Evolutionary conservation across 2,797 vertebrate genomes (phyloP), one percentile per base, ranked within the genome.

Genomic region (Gobionotothen gibberifrons): DNA sequence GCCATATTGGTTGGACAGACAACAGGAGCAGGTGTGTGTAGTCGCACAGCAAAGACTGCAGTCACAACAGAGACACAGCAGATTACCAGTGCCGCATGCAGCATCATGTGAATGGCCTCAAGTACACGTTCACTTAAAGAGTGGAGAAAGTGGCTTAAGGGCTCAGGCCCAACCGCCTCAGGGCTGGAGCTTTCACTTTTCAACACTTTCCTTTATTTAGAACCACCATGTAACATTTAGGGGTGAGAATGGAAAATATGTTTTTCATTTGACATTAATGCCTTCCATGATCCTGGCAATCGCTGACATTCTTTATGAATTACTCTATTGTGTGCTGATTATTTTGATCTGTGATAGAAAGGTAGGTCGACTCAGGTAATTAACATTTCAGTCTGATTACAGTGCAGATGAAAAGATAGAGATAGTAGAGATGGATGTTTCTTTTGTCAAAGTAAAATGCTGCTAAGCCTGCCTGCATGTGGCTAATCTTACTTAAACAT

Each of bases 41-140:
- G 72, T 70, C 17, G 75, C 39, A 79, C n/a, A 68, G 19, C 21
- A 60, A 49, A 42, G 68, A 54, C 46, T 42, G 54, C 59, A 70
- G 56, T 51, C 42, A 68, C 60, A 70, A 74, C 66, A 73, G 61
- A 55, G 40, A 68, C 66, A 64, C 9, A n/a, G 52, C 4, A 3
- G 8, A 53, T 69, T 58, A 49, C 9, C 53, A 4, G 47, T 49
- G 46, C 48, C 52, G 44, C 42, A 29, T 67, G 44, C 19, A 57
- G 46, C 57, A 44, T 64, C 48, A 56, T 57, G 79, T 61, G 42
- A 85, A 66, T 59, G 51, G 16, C 32, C 47, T 76, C 44, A n/a
- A 43, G 39, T 47, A 11, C 16, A 58, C 10, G 16, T 68, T 51
- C 42, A 51, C 16, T 55, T 54, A 9, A 60, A 74, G 61, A 29